Conservation (phyloP, 2,888 invertebrate genomes). For the Heteropelma amictum region DNA sequence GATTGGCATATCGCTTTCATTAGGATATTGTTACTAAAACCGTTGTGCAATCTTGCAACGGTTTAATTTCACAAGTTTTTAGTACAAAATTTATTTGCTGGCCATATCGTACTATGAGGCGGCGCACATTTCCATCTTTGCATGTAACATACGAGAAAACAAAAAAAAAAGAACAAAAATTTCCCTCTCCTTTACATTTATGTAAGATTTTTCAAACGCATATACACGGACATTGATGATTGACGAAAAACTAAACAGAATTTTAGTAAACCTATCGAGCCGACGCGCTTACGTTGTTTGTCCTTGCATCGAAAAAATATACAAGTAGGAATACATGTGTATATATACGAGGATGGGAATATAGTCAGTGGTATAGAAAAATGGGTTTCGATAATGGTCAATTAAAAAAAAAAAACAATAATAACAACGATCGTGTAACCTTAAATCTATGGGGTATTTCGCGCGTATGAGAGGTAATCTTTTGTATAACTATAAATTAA, state of each 20-base stretch:
- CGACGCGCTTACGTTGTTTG: conserved; percentile 49
- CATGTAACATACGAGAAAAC: conserved; percentile 7
- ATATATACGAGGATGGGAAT: conserved; percentile 57
- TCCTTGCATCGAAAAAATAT: conserved; percentile 61
- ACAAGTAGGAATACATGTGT: conserved; percentile 59
- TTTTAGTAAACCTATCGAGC: conserved; percentile 46
- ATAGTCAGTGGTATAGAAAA: conserved; percentile 71
- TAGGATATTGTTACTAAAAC: conserved; percentile 47
- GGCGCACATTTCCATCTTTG: conserved; percentile 54
- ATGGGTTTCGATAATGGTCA: conserved; percentile 60
- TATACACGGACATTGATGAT: conserved; percentile 1
- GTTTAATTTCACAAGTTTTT: conserved; percentile 53
- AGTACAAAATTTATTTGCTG: conserved; percentile 70
- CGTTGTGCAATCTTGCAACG: conserved; percentile 27
- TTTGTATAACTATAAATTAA: neutral
- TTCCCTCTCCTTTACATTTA: conserved; percentile 24
- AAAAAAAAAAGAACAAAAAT: conserved; percentile 15
- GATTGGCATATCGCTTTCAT: conserved; percentile 60
- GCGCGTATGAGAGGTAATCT: neutral
- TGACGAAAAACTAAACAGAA: conserved; percentile 16
- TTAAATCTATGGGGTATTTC: conserved; percentile 62
- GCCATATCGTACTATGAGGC: conserved; percentile 54
- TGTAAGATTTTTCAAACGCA: neutral
- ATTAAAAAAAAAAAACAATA: conserved; percentile 65
- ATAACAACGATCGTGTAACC: conserved; percentile 67